phyloP scores from a whole-genome alignment of 2,888 invertebrate species.

The Lithophane semibrunnea region DNA sequence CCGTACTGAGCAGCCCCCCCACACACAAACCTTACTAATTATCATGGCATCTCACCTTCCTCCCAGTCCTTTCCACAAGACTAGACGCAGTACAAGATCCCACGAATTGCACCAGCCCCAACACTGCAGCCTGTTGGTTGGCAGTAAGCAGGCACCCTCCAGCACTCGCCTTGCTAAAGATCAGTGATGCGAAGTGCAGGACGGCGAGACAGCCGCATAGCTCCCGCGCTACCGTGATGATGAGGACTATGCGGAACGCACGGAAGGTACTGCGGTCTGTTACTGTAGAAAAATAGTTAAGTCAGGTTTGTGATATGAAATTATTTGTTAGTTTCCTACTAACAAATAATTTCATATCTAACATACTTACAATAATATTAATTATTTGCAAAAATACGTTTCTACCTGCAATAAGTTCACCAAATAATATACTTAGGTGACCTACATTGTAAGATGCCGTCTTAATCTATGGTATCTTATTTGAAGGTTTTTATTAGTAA shows the following conservation, averaged over 20 bases:
- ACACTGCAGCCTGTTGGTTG: conserved; percentile 84
- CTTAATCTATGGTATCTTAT: too few relatives aligned
- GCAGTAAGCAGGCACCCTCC: conserved; percentile 79
- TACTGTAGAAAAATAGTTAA: conserved; percentile 68
- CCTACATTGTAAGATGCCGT: too few relatives aligned
- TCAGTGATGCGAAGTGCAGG: conserved; percentile 86
- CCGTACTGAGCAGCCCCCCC: too few relatives aligned
- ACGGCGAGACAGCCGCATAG: conserved; percentile 87
- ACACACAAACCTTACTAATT: neutral
- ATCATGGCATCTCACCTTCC: conserved; percentile 76
- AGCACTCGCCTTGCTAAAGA: conserved; percentile 83
- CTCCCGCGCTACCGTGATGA: conserved; percentile 84
- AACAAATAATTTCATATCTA: too few relatives aligned
- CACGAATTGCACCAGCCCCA: conserved; percentile 83
- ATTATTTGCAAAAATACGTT: too few relatives aligned
- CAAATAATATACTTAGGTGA: too few relatives aligned
- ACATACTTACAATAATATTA: too few relatives aligned
- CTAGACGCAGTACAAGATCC: conserved; percentile 85
- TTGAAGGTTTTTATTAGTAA: too few relatives aligned
- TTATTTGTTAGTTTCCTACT: too few relatives aligned
- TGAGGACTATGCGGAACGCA: conserved; percentile 89
- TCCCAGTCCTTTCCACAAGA: conserved; percentile 84
- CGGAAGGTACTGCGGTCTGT: conserved; percentile 84
- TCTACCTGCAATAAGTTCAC: too few relatives aligned
- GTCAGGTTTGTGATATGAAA: neutral